Conservation (phyloP, 2,888 invertebrate species). For the Acrobasis suavella region DNA sequence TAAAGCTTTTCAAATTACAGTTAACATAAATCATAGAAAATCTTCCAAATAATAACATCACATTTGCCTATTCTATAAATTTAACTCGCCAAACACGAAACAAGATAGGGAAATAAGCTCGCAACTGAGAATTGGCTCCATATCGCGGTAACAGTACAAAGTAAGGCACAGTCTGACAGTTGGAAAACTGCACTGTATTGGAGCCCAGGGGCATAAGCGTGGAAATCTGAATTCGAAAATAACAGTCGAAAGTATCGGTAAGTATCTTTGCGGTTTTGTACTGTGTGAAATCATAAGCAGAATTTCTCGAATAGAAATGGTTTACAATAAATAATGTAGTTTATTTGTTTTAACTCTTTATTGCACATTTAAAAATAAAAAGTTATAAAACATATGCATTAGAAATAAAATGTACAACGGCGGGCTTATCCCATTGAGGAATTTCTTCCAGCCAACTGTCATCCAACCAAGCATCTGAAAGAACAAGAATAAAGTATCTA, state of each 20-base stretch:
- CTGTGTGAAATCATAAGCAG: not conserved
- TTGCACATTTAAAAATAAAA: too few relatives aligned
- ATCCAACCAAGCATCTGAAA: too few relatives aligned
- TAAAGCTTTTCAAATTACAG: too few relatives aligned
- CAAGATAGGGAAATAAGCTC: conserved; percentile 12
- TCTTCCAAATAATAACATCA: not conserved
- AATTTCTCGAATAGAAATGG: too few relatives aligned
- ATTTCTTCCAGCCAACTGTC: too few relatives aligned
- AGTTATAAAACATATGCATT: too few relatives aligned
- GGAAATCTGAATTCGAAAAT: conserved; percentile 9
- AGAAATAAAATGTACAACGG: too few relatives aligned
- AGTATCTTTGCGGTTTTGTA: not conserved
- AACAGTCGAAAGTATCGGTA: not conserved
- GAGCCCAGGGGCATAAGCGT: conserved; percentile 23
- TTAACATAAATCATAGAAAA: not conserved
- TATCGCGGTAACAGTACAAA: conserved; percentile 15
- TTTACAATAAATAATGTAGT: too few relatives aligned
- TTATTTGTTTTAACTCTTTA: too few relatives aligned
- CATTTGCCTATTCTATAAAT: conserved; percentile 1
- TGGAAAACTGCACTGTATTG: conserved; percentile 19
- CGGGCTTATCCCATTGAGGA: too few relatives aligned
- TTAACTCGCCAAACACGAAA: conserved; percentile 11
- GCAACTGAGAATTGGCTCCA: conserved; percentile 6
- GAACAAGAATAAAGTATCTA: too few relatives aligned
- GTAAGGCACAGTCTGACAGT: conserved; percentile 33